phyloP scores from a whole-genome alignment of 1,140 invertebrate genomes.

The Nasonia longicornis region DNA sequence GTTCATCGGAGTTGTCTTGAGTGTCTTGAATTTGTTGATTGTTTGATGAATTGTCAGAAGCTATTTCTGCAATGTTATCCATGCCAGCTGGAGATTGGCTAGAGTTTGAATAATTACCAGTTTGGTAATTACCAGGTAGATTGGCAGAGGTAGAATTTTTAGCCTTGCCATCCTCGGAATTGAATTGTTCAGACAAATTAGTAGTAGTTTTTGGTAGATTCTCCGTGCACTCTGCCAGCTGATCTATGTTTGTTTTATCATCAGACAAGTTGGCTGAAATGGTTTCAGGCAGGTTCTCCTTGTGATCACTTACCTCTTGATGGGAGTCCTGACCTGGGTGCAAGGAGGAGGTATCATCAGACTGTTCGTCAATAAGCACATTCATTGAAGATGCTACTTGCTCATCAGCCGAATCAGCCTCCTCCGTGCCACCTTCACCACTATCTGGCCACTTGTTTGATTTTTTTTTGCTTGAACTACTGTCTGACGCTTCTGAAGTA shows the following conservation, averaged over 20 bases:
- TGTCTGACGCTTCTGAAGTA: slow-evolving; percentile 64
- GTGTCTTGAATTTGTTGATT: slow-evolving; percentile 29
- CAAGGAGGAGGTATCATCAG: slow-evolving; percentile 61
- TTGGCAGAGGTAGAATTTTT: slow-evolving; percentile 25
- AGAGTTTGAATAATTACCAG: slow-evolving; percentile 13
- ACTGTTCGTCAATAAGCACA: slow-evolving; percentile 54
- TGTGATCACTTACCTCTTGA: slow-evolving; percentile 70
- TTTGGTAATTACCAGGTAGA: slow-evolving; percentile 24
- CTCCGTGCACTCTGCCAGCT: slow-evolving; percentile 61
- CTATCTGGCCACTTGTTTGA: slow-evolving; percentile 66
- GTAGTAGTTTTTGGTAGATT: slow-evolving; percentile 45
- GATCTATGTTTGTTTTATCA: slow-evolving; percentile 69
- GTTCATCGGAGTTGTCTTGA: slow-evolving; percentile 33
- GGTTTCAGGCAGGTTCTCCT: slow-evolving; percentile 67
- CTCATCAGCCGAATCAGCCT: slow-evolving; percentile 66
- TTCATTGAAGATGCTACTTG: slow-evolving; percentile 57
- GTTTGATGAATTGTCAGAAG: slow-evolving; percentile 11
- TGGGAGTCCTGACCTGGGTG: slow-evolving; percentile 64
- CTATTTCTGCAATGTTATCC: slow-evolving; percentile 33
- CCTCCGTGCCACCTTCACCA: slow-evolving; percentile 64
- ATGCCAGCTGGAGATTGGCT: slow-evolving; percentile 12
- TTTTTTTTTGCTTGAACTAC: slow-evolving; percentile 61
- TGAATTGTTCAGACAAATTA: slow-evolving; percentile 53
- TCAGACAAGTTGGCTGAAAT: slow-evolving; percentile 69
- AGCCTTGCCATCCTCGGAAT: slow-evolving; percentile 37